Evolutionary conservation across 2,888 invertebrate species (phyloP).

Genomic region (Poecilobothrus nobilitatus): DNA sequence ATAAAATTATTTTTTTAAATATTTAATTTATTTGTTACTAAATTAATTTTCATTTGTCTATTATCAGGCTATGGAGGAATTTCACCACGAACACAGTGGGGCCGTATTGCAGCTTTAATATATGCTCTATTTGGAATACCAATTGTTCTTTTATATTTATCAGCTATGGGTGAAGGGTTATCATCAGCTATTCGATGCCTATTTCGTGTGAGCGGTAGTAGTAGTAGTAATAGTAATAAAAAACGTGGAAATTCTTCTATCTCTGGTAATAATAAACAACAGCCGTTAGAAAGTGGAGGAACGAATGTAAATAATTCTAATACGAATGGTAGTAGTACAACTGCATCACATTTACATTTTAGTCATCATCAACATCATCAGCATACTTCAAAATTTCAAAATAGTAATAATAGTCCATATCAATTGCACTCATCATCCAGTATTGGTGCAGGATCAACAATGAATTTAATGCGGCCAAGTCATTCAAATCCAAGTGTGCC

Average conservation of each 20-base stretch:
- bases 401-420: constrained; percentile 23
- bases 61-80: constrained; percentile 73
- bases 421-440: constrained; percentile 20
- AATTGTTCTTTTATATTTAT: constrained; percentile 76
- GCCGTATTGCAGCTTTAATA: constrained; percentile 66
- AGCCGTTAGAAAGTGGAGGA: constrained; percentile 24
- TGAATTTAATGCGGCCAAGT: constrained; percentile 18
- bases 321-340: constrained; percentile 28
- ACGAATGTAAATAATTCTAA: constrained; percentile 37
- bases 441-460: constrained; percentile 4
- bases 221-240: constrained; percentile 17
- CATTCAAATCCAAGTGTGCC: constrained; percentile 58
- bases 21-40: no score
- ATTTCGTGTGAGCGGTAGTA: constrained; percentile 46
- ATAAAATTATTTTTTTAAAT: no score
- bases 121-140: constrained; percentile 84
- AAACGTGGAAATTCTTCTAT: constrained; percentile 12
- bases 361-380: constrained; percentile 23
- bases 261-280: constrained; percentile 21
- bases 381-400: constrained; percentile 20
- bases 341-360: constrained; percentile 22
- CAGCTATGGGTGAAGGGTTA: constrained; percentile 76
- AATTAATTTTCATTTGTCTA: constrained; percentile 15
- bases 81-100: constrained; percentile 70
- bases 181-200: constrained; percentile 68